Evolutionary conservation across 1,140 invertebrate genomes (phyloP).

Genomic region (Drosophila murphyi): DNA sequence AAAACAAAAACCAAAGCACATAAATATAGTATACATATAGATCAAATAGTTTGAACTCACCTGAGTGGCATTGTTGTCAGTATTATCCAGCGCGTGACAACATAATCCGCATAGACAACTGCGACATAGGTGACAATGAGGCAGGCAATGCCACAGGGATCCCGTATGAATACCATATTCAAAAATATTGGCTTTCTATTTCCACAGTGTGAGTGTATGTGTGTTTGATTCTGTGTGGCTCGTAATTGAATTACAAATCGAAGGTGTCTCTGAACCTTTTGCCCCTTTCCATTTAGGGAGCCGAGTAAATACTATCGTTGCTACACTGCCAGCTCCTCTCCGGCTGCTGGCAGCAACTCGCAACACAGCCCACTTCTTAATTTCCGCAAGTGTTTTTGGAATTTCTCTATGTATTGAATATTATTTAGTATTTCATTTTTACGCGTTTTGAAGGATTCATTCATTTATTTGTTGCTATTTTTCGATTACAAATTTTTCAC

Average conservation of each 20-base stretch:
- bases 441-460: conserved; percentile 47
- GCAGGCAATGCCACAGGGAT: conserved; percentile 95
- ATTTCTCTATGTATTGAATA: neutral
- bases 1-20: neutral
- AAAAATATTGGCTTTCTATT: conserved; percentile 10
- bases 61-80: conserved; percentile 92
- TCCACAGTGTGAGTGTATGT: neutral
- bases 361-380: conserved; percentile 29
- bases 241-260: conserved; percentile 76
- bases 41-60: conserved; percentile 85
- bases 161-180: conserved; percentile 87
- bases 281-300: conserved; percentile 27
- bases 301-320: conserved; percentile 59
- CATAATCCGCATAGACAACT: conserved; percentile 96
- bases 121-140: conserved; percentile 93
- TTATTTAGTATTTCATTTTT: conserved; percentile 49
- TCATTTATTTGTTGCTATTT: conserved; percentile 71
- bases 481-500: conserved; percentile 55
- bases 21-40: neutral
- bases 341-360: conserved; percentile 36
- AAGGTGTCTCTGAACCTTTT: conserved; percentile 43
- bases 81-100: conserved; percentile 94
- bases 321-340: conserved; percentile 46
- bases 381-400: conserved; percentile 15
- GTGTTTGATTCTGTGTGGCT: neutral